phyloP scores from a whole-genome alignment of 1,140 invertebrate genomes.

The Drosophila hydei region DNA sequence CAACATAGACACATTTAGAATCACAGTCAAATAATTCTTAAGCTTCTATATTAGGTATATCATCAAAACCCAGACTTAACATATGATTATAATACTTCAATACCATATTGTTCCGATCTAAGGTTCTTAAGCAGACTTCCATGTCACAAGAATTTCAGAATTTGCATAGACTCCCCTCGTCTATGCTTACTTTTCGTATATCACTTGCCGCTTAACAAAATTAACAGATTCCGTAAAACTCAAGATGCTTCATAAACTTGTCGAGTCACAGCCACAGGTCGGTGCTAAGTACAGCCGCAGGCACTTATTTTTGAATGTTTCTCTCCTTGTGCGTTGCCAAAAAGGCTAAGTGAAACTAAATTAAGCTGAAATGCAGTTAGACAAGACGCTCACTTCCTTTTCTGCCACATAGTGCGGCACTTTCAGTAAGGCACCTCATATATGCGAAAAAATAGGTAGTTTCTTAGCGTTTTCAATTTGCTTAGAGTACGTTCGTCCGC shows the following conservation, averaged over 20 bases:
- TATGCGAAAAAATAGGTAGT: slow-evolving; percentile 32
- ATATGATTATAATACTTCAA: no score
- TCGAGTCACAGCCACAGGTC: slow-evolving; percentile 2
- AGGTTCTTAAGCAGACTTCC: no score
- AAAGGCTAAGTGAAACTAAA: slow-evolving; percentile 21
- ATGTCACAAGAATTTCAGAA: no score
- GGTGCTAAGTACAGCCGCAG: background rate
- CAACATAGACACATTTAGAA: no score
- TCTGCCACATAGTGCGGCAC: slow-evolving; percentile 37
- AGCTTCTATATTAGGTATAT: no score
- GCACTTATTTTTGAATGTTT: background rate
- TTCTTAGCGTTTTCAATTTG: slow-evolving; percentile 72
- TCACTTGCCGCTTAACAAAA: slow-evolving; percentile 1
- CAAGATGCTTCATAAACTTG: slow-evolving; percentile 31
- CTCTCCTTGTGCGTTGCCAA: background rate
- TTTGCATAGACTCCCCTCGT: no score
- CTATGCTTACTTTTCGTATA: background rate
- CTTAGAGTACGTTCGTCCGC: slow-evolving; percentile 42
- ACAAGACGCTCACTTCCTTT: slow-evolving; percentile 32
- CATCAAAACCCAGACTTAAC: no score
- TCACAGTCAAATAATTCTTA: no score
- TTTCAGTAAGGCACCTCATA: slow-evolving; percentile 22
- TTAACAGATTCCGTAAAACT: slow-evolving; percentile 10
- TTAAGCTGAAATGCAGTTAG: slow-evolving; percentile 33
- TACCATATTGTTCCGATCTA: no score